A percentile compares a stretch with the other conserved stretches of the same genome.
Conservation (phyloP, 2,888 invertebrate species). For the Ennomos quercinarius region DNA sequence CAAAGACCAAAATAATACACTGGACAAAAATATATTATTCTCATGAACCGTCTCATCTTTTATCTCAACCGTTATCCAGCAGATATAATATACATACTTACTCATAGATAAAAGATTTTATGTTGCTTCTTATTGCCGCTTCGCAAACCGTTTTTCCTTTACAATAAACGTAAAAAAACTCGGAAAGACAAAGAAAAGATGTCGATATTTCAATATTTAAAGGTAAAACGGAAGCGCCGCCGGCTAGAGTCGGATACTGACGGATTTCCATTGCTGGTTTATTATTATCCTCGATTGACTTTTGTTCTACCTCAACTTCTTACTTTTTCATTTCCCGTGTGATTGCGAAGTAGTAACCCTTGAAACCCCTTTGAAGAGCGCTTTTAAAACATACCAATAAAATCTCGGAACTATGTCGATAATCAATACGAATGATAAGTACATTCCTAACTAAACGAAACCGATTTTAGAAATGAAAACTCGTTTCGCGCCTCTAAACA, state of each 20-base stretch:
- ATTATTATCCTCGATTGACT: conserved; percentile 29
- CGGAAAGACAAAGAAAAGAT: conserved; percentile 45
- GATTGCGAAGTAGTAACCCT: conserved; percentile 20
- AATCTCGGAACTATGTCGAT: conserved; percentile 1
- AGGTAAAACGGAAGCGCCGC: conserved; percentile 38
- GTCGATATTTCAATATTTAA: conserved; percentile 50
- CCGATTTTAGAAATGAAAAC: conserved; percentile 1
- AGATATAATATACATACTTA: no score
- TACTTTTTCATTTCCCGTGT: conserved; percentile 12
- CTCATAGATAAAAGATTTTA: conserved; percentile 53
- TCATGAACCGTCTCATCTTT: conserved; percentile 22
- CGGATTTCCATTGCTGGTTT: conserved; percentile 31
- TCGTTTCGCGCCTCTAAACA: no score
- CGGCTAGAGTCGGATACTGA: conserved; percentile 25
- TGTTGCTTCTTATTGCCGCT: conserved; percentile 56
- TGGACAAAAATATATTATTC: conserved; percentile 9
- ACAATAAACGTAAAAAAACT: conserved; percentile 51
- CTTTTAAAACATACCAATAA: background rate
- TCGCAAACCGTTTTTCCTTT: conserved; percentile 57
- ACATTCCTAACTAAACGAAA: conserved; percentile 2
- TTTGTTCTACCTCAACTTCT: conserved; percentile 21
- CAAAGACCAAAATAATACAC: no score
- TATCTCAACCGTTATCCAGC: conserved; percentile 44
- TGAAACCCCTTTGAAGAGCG: conserved; percentile 7
- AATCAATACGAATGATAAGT: conserved; percentile 15